Percentiles rank a stretch among this genome's conserved stretches.
phyloP scores from a whole-genome alignment of 2,888 invertebrate genomes.

The Mesorhabditis spiculigera region DNA sequence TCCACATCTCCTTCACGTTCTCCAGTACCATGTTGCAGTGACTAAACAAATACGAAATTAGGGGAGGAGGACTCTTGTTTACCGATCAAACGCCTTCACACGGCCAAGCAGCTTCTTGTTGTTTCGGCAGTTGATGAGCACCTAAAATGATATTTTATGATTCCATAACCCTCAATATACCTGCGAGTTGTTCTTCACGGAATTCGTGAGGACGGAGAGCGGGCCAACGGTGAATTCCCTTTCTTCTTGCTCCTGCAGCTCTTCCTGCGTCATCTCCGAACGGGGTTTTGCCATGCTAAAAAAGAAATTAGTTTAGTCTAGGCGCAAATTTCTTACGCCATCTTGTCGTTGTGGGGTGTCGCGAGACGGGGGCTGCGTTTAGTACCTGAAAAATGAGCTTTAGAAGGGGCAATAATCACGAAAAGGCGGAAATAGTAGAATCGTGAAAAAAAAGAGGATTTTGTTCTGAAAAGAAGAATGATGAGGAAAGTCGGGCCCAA shows the following conservation, averaged over 20 bases:
- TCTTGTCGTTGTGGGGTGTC: too few species aligned
- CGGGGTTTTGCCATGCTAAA: conserved; percentile 70
- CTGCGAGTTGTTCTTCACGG: conserved; percentile 97
- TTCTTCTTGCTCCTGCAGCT: conserved; percentile 87
- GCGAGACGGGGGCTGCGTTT: too few species aligned
- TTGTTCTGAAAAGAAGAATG: too few species aligned
- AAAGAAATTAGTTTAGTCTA: not conserved
- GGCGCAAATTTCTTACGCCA: too few species aligned
- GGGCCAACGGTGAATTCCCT: conserved; percentile 92
- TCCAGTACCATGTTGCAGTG: conserved; percentile 99
- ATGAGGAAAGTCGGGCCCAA: too few species aligned
- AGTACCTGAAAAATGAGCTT: too few species aligned
- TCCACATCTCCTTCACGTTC: conserved; percentile 99
- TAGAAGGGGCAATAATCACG: too few species aligned
- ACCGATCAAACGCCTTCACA: conserved; percentile 76
- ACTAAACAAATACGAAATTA: conserved; percentile 46
- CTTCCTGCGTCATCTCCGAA: conserved; percentile 91
- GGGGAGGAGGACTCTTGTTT: too few species aligned
- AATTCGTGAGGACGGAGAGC: conserved; percentile 90
- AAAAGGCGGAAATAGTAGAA: too few species aligned
- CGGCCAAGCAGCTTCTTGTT: conserved; percentile 94
- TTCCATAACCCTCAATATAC: conserved; percentile 8
- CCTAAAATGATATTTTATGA: conserved; percentile 45
- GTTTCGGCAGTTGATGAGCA: conserved; percentile 91
- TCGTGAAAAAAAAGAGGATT: too few species aligned